Evolutionary conservation across 2,113 vertebrate species (phyloP).

Genomic region (Spilogale gracilis): DNA sequence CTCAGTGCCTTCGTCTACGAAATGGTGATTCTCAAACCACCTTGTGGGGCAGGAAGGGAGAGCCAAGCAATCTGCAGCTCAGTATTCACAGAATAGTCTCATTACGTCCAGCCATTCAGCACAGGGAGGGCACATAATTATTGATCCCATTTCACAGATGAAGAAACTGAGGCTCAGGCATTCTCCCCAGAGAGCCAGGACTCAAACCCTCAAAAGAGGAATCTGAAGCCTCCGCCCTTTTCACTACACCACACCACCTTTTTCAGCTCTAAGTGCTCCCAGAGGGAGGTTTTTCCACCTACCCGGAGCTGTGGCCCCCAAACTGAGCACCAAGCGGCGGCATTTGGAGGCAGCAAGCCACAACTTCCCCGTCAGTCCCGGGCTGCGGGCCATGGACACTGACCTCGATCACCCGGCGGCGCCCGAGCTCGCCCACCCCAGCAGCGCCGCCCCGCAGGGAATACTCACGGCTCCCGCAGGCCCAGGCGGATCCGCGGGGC

Average conservation of each 20-base stretch:
- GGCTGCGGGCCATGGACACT: neutral
- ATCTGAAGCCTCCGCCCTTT: neutral
- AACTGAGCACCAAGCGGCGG: neutral
- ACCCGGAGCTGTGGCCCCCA: neutral
- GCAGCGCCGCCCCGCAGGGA: neutral
- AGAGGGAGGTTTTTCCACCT: neutral
- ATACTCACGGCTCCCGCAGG: constrained; percentile 85
- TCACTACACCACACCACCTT: neutral
- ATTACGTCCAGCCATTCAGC: neutral
- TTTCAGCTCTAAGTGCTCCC: neutral
- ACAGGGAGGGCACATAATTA: neutral
- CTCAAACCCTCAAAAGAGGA: neutral
- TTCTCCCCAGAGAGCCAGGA: neutral
- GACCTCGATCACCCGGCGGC: neutral
- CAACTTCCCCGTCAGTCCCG: neutral
- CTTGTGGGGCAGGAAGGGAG: neutral
- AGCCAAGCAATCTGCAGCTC: neutral
- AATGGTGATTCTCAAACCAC: neutral
- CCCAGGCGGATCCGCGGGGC: constrained; percentile 7
- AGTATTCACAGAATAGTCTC: neutral
- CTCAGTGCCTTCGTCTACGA: neutral
- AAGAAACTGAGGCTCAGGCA: constrained; percentile 2
- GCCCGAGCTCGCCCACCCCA: neutral
- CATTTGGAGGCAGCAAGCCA: neutral
- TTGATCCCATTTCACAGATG: neutral